Base-by-base conservation (phyloP, 2,797 vertebrate genomes). In the Chaenodraco wilsoni region DNA sequence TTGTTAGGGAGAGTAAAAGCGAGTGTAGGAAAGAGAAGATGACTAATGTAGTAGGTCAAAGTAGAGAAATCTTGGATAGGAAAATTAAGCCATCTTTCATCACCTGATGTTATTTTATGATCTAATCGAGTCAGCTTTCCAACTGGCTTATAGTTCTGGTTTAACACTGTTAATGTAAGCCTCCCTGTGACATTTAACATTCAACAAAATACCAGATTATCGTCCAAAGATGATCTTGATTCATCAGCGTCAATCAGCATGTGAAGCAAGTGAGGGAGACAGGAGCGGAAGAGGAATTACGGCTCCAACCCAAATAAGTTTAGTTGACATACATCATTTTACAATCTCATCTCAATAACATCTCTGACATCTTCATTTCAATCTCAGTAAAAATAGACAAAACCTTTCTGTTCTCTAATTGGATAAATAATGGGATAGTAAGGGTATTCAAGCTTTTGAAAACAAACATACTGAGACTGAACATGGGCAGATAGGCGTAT, bases 341-440 rank as follows among this genome's bases (percentile, higher is more conserved):
- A 58, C 61, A 58, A 16, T 50, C 45, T 70, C 50, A 41, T 57
- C 56, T 69, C 61, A 50, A 15, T 65, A 41, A 69, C 65, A 60
- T 50, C 45, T 74, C 17, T 19, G 11, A n/a, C 31, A 50, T 44
- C 40, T 33, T 10, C 58, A 16, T 27, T 33, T 10, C 44, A 16
- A 23, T 46, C 51, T 46, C 31, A 45, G 8, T 9, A 37, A 9
- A 37, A 37, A 37, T 27, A 63, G n/a, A 54, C 13, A 2, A n/a
- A 27, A 1, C 3, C 15, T 12, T 43, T 65, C 10, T n/a, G 10
- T 16, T 41, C 31, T 48, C 54, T 40, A n/a, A 37, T 58, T 19
- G 46, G 31, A 52, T 33, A 37, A 41, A 48, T 17, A 9, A 37
- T 37, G 33, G 8, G 33, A 37, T 9, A 9, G 33, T 37, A 7